Evolutionary conservation across 2,113 vertebrate species (phyloP).

Genomic region (human): GRCh38 chr1:60715001-60715500

Average conservation of each 20-base stretch:
- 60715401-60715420: not conserved
- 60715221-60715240: not conserved
- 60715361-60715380: not conserved
- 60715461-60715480: not conserved
- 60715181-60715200: not conserved
- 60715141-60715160: not conserved
- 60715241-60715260: not conserved
- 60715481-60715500: not conserved
- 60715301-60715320: not conserved
- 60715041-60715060: slow-evolving; percentile 29
- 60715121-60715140: not conserved
- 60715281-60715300: not conserved
- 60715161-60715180: not conserved
- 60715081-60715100: not conserved
- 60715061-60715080: not conserved
- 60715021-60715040: slow-evolving; percentile 63
- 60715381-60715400: not conserved
- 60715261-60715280: not conserved
- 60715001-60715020: not conserved
- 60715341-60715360: not conserved
- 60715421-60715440: not conserved
- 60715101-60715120: not conserved
- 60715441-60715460: not conserved
- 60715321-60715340: not conserved
- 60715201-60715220: not conserved